Evolutionary conservation across 1,140 invertebrate genomes (phyloP), one percentile per base, ranked within the genome.

Genomic region (Mercenaria mercenaria): DNA sequence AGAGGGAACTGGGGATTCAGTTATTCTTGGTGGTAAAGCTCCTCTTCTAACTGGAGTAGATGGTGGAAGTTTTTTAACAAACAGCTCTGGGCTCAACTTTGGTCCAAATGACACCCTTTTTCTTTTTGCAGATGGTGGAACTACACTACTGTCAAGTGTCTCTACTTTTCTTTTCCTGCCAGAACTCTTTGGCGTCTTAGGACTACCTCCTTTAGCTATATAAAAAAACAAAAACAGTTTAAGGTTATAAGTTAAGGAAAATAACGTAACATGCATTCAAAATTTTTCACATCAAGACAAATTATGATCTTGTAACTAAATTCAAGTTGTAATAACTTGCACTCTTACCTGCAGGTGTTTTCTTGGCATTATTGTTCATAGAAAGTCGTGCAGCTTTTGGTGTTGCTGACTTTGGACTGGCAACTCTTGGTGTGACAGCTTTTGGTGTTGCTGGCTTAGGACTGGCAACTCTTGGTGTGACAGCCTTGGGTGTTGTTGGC

Each of bases 51-150:
- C 87, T 8, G 96, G 96, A n/a, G 96, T 96, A 29, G 94, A 93
- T 18, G 96, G 95, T 20, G 96, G 96, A 3, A 96, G 90, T 41
- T 83, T 91, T 77, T 94, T 95, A 91, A 96, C 96, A 95, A 96
- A 96, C 29, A 96, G 94, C 79, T 96, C 96, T 39, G 96, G 96
- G 84, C 95, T 96, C 3, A 96, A 92, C 34, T 95, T 90, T 41
- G 96, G 96, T 1, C 96, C 96, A 94, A 96, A 96, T 32, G 96
- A 96, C 0, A 96, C 96, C 72, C 94, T 34, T 82, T 94, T 94
- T 43, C 92, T 87, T 87, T 95, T 95, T 41, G 92, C 81, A 39
- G 69, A 88, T 32, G 89, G 91, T 3, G 83, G 43, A 67, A 89
- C 41, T 37, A 50, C n/a, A 18, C 52, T 84, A 29, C 61, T 47